A percentile compares a stretch with the other conserved stretches of the same genome.
These are phyloP conservation scores for Argyresthia goedartella DNA, from an alignment of 2,888 invertebrate species.

Conservation along the genomic window DNA sequence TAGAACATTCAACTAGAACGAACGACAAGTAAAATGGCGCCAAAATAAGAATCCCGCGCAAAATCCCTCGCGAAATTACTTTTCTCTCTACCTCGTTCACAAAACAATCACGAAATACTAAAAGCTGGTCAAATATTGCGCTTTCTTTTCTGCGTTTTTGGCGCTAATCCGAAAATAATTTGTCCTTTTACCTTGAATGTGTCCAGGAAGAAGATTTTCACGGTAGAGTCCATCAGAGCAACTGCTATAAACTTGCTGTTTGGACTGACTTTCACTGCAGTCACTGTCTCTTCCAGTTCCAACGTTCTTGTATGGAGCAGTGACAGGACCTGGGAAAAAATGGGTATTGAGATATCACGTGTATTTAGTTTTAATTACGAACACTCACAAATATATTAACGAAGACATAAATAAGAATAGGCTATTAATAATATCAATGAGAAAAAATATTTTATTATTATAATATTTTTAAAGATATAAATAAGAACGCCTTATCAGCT, in stretches of 20 bases:
- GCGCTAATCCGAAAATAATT: neutral
- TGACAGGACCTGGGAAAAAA: conserved; percentile 72
- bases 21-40: too few species aligned
- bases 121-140: too few species aligned
- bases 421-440: too few species aligned
- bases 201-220: conserved; percentile 95
- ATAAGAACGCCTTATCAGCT: too few species aligned
- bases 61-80: too few species aligned
- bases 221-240: conserved; percentile 91
- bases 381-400: conserved; percentile 9
- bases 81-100: too few species aligned
- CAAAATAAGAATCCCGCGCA: too few species aligned
- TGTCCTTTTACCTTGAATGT: conserved; percentile 81
- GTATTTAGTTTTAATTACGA: neutral
- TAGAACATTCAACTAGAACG: too few species aligned
- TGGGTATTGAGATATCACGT: neutral
- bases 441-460: too few species aligned
- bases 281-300: conserved; percentile 88
- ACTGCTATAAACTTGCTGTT: conserved; percentile 91
- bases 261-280: conserved; percentile 86
- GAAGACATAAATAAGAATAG: conserved; percentile 9
- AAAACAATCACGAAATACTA: too few species aligned
- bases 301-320: conserved; percentile 85
- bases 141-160: neutral
- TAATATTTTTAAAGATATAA: too few species aligned